Conservation (phyloP, 1,140 invertebrate genomes). For the Eupristina koningsbergeri region DNA sequence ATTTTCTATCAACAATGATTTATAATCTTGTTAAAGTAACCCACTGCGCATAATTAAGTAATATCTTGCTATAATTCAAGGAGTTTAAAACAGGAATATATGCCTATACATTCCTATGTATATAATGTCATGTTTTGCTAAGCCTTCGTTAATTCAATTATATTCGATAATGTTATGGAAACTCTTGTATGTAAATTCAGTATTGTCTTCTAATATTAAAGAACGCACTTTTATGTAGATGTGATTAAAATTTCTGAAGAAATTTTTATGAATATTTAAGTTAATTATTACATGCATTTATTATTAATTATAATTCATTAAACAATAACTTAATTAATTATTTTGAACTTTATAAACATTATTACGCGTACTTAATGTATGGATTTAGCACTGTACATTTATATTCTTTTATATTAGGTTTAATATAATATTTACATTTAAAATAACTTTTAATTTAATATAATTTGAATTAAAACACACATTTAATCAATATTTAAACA, state of each 20-base stretch:
- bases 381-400: too few relatives aligned
- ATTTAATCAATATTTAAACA: too few relatives aligned
- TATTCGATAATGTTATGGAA: not conserved
- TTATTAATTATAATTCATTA: not conserved
- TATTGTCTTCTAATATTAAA: not conserved
- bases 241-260: not conserved
- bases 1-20: not conserved
- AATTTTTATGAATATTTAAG: not conserved
- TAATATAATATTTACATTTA: too few relatives aligned
- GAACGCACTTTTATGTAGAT: not conserved
- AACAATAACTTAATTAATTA: too few relatives aligned
- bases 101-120: not conserved
- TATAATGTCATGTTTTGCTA: not conserved
- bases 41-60: not conserved
- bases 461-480: too few relatives aligned
- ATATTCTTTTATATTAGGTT: too few relatives aligned
- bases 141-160: not conserved
- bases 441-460: too few relatives aligned
- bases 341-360: not conserved
- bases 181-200: not conserved
- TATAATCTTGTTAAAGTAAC: not conserved
- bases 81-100: not conserved
- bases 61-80: not conserved
- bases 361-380: not conserved
- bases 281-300: not conserved